Evolutionary conservation across 2,797 vertebrate species (phyloP).

Genomic region (Balearica regulorum): DNA sequence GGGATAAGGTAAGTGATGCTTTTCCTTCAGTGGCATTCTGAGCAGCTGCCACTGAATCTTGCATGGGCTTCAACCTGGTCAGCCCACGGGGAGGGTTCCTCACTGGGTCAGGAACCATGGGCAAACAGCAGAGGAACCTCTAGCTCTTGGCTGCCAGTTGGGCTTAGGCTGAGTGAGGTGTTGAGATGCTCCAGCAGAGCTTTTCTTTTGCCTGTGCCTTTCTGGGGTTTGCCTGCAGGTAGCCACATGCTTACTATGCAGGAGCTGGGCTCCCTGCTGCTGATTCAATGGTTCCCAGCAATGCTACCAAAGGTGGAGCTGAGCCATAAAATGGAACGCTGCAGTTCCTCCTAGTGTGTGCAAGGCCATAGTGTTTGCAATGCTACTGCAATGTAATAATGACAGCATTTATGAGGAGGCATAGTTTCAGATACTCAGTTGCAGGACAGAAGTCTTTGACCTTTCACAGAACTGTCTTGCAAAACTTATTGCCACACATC

Average conservation of each 20-base stretch:
- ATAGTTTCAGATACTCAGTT: not conserved
- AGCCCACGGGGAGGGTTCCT: not conserved
- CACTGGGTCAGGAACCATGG: not conserved
- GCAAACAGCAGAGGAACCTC: not conserved
- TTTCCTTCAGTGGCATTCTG: not conserved
- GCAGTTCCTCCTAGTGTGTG: not conserved
- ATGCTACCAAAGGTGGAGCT: not conserved
- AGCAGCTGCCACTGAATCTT: not conserved
- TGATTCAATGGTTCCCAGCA: not conserved
- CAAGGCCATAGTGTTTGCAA: not conserved
- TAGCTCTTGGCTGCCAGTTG: not conserved
- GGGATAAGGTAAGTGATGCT: not conserved
- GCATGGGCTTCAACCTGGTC: not conserved
- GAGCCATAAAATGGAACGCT: not conserved
- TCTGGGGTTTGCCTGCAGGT: not conserved
- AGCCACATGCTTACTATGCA: not conserved
- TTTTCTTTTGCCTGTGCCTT: not conserved
- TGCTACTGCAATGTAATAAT: not conserved
- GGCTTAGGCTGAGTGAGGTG: not conserved
- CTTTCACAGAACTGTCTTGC: slow-evolving; percentile 16
- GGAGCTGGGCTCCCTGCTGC: not conserved
- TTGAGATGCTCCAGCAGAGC: not conserved
- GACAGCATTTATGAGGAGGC: not conserved
- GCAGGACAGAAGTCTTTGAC: not conserved
- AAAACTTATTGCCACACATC: not conserved